Evolutionary conservation across 2,797 vertebrate genomes (phyloP), one percentile per base, ranked within the genome.

Genomic region (Neostethus bicornis): DNA sequence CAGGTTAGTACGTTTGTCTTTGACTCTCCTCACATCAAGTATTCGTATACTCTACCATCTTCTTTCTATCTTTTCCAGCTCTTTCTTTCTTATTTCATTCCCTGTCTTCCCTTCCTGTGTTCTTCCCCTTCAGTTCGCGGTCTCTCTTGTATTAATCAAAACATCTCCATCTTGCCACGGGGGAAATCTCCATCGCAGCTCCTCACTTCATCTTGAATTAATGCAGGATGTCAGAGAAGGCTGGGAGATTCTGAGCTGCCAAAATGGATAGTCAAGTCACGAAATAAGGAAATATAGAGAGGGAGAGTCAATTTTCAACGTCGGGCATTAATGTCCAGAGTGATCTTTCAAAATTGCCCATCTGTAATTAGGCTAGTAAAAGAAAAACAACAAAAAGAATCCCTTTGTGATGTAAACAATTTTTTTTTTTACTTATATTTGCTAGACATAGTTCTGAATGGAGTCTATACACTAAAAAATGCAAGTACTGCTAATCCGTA

Each of bases 201-300:
- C 73, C 70, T 73, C 78, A 85, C 77, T 85, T 90, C 82, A 82
- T 81, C 67, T 84, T 59, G 75, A 86, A 85, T 86, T 76, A 89
- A 87, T 90, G 76, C 61, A 61, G 61, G 64, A 64, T 83, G 81
- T 79, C 64, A 46, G 52, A 65, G 48, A 78, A 66, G 73, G 62
- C 70, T 52, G 43, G 64, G 64, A 73, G 69, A 65, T 50, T 67
- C 51, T 51, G 66, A 73, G 63, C 46, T 48, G 63, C 66, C 49
- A 66, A 52, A 65, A 62, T 37, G 58, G 48, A 51, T 29, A 65
- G 66, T 66, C 44, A 31, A 60, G 46, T 56, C 51, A 62, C 21
- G 24, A 46, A 53, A 37, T 44, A 19, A 54, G 9, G 48, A 63
- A 45, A 35, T 13, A 52, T 28, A 32, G 28, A 60, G 28, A 60